A percentile compares a stretch with the other conserved stretches of the same genome.
Evolutionary conservation across 2,888 invertebrate genomes (phyloP).

Genomic region (Leistus spinibarbis): DNA sequence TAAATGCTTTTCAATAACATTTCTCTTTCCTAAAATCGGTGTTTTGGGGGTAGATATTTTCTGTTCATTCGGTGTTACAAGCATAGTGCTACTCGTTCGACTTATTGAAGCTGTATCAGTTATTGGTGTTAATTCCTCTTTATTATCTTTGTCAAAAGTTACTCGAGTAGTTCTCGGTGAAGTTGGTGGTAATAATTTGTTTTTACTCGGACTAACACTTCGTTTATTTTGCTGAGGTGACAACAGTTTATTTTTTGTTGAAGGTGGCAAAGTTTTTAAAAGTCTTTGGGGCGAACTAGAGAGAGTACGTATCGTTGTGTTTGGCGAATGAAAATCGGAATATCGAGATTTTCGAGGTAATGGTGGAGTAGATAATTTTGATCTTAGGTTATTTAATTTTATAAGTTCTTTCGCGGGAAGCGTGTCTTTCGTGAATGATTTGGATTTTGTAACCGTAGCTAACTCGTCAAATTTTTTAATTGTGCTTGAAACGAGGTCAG

Average conservation of each 20-base stretch:
- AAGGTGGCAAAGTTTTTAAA: background rate
- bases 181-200: background rate
- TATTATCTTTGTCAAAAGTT: background rate
- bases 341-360: constrained; percentile 32
- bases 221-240: background rate
- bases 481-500: constrained; percentile 49
- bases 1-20: constrained; percentile 35
- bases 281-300: constrained; percentile 23
- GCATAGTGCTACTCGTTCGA: background rate
- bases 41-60: background rate
- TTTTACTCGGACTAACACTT: background rate
- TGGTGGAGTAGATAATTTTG: constrained; percentile 21
- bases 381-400: background rate
- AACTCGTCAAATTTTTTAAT: constrained; percentile 51
- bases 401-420: background rate
- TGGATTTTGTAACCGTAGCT: constrained; percentile 14
- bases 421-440: constrained; percentile 14
- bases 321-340: background rate
- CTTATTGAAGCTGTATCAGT: background rate
- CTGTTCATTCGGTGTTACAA: background rate
- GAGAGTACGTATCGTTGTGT: constrained; percentile 15
- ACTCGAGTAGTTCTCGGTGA: background rate
- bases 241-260: background rate
- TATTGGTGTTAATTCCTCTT: background rate
- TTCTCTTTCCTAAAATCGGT: constrained; percentile 12